Base-by-base conservation (phyloP, 2,113 vertebrate genomes). In the Thunnus thynnus region DNA sequence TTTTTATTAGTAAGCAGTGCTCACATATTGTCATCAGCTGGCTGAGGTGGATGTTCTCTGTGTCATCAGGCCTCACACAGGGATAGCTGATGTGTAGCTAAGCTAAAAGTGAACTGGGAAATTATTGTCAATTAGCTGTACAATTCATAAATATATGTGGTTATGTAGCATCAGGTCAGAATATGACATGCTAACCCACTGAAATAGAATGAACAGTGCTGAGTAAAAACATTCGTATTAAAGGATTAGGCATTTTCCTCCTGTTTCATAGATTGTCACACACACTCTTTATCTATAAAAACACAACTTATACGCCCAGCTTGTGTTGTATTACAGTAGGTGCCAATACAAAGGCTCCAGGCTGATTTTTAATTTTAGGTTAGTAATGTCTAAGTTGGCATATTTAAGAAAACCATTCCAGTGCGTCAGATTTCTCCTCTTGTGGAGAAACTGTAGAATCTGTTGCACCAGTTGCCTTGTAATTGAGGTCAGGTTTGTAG, bases 401-500 rank as follows among this genome's bases (percentile, higher is more conserved):
- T 20, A 17, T 68, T 13, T 12, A 25, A 67, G 16, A 41, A 67
- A 48, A 41, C 18, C 11, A 32, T 36, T 60, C 16, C 11, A 22
- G 55, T 56, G n/a, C 3, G 16, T 41, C 36, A 56, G 8, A 20
- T 78, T 68, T 56, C 7, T 78, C 17, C 2, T 25, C 27, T 52
- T 70, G 44, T 20, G 11, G 20, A 60, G 6, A 67, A 63, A 51
- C 5, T 17, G 41, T 63, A 30, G 36, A 68, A 22, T 32, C 36
- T 27, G 12, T 68, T 20, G 68, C 25, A 18, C 18, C 58, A 13
- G 11, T 58, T 78, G 69, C 20, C n/a, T 30, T 27, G 82, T 78
- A 47, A 80, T 70, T 36, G 71, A 68, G 71, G 65, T 80, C 76
- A 75, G 65, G 46, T 22, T 32, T 69, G 51, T 58, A 13, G 41